A percentile compares a stretch with the other conserved stretches of the same genome.
phyloP scores from a whole-genome alignment of 2,113 vertebrate genomes.

The Sylvilagus bachmani region DNA sequence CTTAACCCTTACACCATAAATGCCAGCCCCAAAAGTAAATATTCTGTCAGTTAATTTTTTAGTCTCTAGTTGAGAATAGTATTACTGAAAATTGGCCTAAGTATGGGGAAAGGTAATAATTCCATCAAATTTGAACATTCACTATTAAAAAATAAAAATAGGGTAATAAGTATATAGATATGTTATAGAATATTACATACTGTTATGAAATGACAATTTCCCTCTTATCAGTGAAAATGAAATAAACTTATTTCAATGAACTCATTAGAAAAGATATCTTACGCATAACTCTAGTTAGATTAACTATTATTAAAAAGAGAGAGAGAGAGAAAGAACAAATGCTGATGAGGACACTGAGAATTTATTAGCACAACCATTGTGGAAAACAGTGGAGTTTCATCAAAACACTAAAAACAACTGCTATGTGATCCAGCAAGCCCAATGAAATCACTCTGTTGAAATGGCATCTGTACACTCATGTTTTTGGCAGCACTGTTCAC shows the following conservation, averaged over 20 bases:
- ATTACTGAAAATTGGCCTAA: conserved; percentile 28
- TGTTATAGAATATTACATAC: background rate
- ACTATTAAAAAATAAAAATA: conserved; percentile 54
- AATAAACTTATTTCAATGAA: conserved; percentile 55
- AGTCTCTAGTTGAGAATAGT: conserved; percentile 53
- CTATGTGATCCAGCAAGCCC: too few relatives aligned
- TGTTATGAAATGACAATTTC: background rate
- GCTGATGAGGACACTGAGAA: too few relatives aligned
- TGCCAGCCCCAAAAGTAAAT: background rate
- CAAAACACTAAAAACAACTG: too few relatives aligned
- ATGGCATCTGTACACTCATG: too few relatives aligned
- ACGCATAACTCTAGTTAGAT: background rate
- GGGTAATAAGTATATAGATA: conserved; percentile 6
- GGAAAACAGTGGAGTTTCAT: too few relatives aligned
- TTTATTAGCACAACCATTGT: too few relatives aligned
- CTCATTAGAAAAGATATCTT: background rate
- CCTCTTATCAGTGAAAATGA: conserved; percentile 36
- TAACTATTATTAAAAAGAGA: background rate
- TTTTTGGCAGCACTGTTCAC: too few relatives aligned
- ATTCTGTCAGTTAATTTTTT: conserved; percentile 54
- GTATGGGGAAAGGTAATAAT: background rate
- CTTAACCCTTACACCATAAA: too few relatives aligned
- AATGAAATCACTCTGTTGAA: too few relatives aligned
- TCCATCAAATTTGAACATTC: conserved; percentile 44
- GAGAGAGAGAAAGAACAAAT: too few relatives aligned